Base-by-base conservation (phyloP, 1,140 invertebrate genomes). In the Lepeophtheirus salmonis region DNA sequence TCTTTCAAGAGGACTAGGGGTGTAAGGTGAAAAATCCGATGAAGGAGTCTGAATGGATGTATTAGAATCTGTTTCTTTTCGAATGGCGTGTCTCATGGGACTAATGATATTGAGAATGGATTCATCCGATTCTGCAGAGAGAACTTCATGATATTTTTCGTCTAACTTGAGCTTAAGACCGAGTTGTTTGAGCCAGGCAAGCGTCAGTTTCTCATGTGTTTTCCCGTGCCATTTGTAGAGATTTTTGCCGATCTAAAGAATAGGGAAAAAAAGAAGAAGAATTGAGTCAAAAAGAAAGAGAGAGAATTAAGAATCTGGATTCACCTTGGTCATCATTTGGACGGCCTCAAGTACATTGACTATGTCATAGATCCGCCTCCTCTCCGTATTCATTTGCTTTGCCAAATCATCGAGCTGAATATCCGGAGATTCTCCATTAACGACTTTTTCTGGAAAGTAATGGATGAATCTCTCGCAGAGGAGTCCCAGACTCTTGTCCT, bases 291-390 rank as follows among this genome's bases (percentile, higher is more conserved):
- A n/a, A n/a, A n/a, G n/a, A n/a, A n/a, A n/a, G n/a, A 54, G 2
- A 2, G 16, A 54, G 14, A 17, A 54, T 3, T 16, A 54, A 20
- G 16, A 3, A 3, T 14, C 52, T 52, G 17, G n/a, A 20, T 22
- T 2, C 23, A 72, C 65, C 57, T 75, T 70, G 48, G 77, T 77
- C 23, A 81, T 77, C 71, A 81, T 80, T 66, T 82, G 77, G 64
- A 83, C 74, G 67, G 80, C 80, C 68, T 83, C 81, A 53, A 83
- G 68, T 53, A 84, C 80, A 72, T 83, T 84, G 26, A 84, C 80
- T 61, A 84, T 84, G 66, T 84, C 82, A 72, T 84, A 84, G 68
- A 84, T 80, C 67, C 82, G 74, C 51, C 82, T 68, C 65, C 82
- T 77, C 68, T 81, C 81, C 10, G 78, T 77, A 3, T 75, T 76